Evolutionary conservation across 2,797 vertebrate genomes (phyloP).

Genomic region (Mus caroli): DNA sequence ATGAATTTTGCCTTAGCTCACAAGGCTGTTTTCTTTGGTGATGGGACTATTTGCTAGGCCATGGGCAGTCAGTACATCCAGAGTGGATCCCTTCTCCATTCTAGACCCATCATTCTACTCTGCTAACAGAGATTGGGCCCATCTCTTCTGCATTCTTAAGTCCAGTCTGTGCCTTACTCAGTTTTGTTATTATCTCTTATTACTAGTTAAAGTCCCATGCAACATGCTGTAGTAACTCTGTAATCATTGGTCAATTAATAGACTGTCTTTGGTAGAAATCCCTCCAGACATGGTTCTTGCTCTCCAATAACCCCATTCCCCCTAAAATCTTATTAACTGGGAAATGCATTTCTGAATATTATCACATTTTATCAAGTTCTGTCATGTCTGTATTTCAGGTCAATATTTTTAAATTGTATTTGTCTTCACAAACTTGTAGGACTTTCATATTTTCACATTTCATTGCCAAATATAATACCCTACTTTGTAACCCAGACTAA

Average conservation of each 20-base stretch:
- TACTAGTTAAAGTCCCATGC: neutral
- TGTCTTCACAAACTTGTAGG: neutral
- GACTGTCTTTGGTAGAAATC: constrained; percentile 14
- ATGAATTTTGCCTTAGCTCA: neutral
- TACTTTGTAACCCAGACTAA: neutral
- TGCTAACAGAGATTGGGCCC: neutral
- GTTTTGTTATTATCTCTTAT: neutral
- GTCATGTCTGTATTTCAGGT: neutral
- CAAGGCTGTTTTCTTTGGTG: too few relatives aligned
- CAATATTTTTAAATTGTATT: neutral
- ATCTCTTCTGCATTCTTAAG: neutral
- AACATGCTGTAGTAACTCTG: neutral
- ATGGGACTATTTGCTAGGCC: neutral
- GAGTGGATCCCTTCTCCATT: too few relatives aligned
- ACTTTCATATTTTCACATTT: neutral
- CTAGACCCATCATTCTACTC: neutral
- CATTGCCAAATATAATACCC: neutral
- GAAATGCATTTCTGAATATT: neutral
- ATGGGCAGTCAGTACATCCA: neutral
- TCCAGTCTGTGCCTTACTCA: neutral
- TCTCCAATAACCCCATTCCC: neutral
- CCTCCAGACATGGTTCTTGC: neutral
- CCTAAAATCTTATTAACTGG: neutral
- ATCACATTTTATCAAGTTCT: neutral
- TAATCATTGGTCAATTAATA: constrained; percentile 4